Conservation (phyloP, 2,113 vertebrate genomes). For the Centropus bengalensis region DNA sequence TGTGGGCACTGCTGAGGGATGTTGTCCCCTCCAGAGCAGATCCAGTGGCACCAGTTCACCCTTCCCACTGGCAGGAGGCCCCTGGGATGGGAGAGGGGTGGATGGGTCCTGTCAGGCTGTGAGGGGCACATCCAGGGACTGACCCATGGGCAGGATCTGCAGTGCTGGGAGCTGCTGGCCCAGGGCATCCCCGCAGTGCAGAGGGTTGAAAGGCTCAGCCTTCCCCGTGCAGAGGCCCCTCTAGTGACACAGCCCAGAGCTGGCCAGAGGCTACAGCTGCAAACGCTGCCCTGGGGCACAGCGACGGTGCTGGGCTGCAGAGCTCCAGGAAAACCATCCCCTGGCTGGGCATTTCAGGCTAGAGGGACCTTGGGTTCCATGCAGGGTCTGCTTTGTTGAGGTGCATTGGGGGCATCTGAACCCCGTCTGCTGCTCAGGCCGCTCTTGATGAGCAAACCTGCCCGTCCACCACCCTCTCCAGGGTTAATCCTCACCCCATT, state of each 20-base stretch:
- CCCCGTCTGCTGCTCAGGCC: not conserved
- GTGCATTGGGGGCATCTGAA: no score
- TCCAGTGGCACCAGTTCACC: not conserved
- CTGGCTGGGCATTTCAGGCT: accelerated
- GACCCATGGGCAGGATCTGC: not conserved
- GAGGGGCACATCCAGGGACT: not conserved
- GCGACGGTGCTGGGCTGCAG: not conserved
- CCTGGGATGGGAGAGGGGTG: accelerated
- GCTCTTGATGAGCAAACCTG: not conserved
- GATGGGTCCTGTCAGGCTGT: not conserved
- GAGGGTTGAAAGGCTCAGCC: not conserved
- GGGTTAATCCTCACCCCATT: not conserved
- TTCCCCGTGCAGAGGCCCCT: not conserved
- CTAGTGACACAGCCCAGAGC: not conserved
- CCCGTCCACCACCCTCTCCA: not conserved
- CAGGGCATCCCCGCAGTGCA: no score
- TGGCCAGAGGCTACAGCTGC: not conserved
- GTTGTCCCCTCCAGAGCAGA: no score
- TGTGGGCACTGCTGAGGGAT: not conserved
- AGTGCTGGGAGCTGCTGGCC: not conserved
- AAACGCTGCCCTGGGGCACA: not conserved
- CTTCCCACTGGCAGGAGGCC: not conserved
- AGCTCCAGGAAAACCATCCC: not conserved
- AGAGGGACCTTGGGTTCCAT: not conserved
- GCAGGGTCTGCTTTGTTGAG: not conserved